Percentiles rank a stretch among this genome's conserved stretches.
Evolutionary conservation across 1,140 invertebrate genomes (phyloP).

Genomic region (Drosophila mauritiana): DNA sequence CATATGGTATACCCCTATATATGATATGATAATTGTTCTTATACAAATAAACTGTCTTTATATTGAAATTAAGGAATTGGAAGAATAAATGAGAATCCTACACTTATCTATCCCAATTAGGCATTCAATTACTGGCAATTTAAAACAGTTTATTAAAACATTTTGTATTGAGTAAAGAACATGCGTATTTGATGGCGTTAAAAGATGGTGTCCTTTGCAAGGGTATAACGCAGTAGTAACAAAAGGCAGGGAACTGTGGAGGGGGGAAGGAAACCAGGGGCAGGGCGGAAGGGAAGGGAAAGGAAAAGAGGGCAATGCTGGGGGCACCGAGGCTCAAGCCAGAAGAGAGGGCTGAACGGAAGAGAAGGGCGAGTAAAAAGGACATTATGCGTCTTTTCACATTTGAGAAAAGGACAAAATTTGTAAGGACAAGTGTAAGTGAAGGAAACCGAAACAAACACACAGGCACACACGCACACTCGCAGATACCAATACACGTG

Average conservation of each 20-base stretch:
- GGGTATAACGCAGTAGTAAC: conserved; percentile 22
- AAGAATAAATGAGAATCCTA: too few relatives aligned
- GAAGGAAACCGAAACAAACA: conserved; percentile 71
- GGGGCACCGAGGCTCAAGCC: conserved; percentile 5
- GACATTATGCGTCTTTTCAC: conserved; percentile 83
- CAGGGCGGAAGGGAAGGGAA: conserved; percentile 12
- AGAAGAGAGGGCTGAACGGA: conserved; percentile 8
- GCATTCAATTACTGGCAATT: too few relatives aligned
- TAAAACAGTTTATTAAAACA: not conserved
- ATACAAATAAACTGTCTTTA: too few relatives aligned
- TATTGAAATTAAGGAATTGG: too few relatives aligned
- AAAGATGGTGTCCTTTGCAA: not conserved
- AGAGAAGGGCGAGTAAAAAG: conserved; percentile 65
- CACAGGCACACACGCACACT: conserved; percentile 38
- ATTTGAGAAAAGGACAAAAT: conserved; percentile 84
- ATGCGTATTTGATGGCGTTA: too few relatives aligned
- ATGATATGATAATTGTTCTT: not conserved
- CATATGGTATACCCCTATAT: not conserved
- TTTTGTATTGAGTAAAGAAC: too few relatives aligned
- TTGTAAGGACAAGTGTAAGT: conserved; percentile 83
- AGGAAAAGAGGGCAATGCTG: conserved; percentile 29
- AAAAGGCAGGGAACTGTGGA: conserved; percentile 21
- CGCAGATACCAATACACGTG: conserved; percentile 26
- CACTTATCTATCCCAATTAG: too few relatives aligned
- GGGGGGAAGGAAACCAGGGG: conserved; percentile 27